Base-by-base conservation (phyloP, 2,888 invertebrate genomes). In the Aplocera efformata region DNA sequence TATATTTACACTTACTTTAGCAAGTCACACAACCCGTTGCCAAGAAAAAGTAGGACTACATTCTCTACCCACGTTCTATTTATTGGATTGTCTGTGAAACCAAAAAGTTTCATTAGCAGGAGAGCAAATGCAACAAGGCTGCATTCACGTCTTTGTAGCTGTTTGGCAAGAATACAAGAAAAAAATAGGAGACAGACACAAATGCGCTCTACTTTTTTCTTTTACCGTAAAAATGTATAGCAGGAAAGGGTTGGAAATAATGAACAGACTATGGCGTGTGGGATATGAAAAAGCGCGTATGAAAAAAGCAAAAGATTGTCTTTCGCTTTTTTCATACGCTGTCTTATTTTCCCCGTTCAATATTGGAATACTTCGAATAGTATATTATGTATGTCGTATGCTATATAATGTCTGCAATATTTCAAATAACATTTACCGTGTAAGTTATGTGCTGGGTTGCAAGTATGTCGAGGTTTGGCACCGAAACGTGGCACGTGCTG, bases 211-310 rank as follows among this genome's bases (percentile, higher is more conserved):
- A 78, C 60, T 78, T 79, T 75, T 51, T 53, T 70, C 64, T 60
- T 67, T 62, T 48, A 48, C 58, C 59, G 57, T 56, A 54, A 63
- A 63, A 72, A 72, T 64, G 63, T 67, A 68, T 66, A 71, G 67
- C 66, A 67, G 63, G 63, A 68, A 72, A 72, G 73, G 79, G 74
- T 72, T 69, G 53, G 67, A 64, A 69, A 75, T 80, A 82, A 83
- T 80, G 79, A 80, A 81, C 68, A 71, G 54, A 44, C 45, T 36
- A 36, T 46, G 9, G 40, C 42, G 33, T 38, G 46, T 42, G 42
- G 50, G 47, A 54, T 46, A 49, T n/a, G n/a, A n/a, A n/a, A n/a
- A n/a, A n/a, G n/a, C n/a, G n/a, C n/a, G n/a, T n/a, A n/a, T n/a
- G n/a, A n/a, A n/a, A n/a, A n/a, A n/a, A n/a, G n/a, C n/a, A n/a